phyloP scores from a whole-genome alignment of 2,797 vertebrate species.

The Acridotheres tristis region DNA sequence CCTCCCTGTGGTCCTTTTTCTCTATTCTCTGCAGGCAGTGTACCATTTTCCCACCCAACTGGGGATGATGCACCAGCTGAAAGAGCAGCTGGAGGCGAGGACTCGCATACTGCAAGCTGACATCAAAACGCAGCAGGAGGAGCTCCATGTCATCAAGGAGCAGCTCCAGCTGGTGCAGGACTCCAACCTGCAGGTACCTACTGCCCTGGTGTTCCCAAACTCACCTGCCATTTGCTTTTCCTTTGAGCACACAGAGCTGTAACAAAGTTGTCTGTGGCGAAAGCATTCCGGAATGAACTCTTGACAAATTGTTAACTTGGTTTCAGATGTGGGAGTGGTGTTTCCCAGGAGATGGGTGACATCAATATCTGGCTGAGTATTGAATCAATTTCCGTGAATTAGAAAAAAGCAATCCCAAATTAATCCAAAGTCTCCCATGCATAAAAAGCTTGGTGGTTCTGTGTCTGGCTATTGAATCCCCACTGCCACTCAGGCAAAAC shows the following conservation, averaged over 20 bases:
- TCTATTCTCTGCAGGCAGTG: slow-evolving; percentile 57
- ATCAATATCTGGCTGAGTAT: neutral
- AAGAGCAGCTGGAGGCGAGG: slow-evolving; percentile 87
- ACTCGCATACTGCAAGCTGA: slow-evolving; percentile 86
- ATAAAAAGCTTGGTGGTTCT: accelerated
- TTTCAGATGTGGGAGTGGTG: neutral
- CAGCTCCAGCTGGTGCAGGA: slow-evolving; percentile 86
- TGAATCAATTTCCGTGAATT: neutral
- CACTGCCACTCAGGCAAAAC: neutral
- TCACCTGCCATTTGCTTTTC: neutral
- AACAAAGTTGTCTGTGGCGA: neutral
- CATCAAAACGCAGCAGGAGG: slow-evolving; percentile 86
- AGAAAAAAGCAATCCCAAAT: neutral
- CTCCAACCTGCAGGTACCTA: slow-evolving; percentile 81
- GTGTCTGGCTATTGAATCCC: neutral
- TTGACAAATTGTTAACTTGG: neutral
- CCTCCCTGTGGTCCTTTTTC: neutral
- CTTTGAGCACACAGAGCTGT: neutral
- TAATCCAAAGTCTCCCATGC: neutral
- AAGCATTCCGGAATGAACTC: neutral
- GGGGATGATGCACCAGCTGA: slow-evolving; percentile 87
- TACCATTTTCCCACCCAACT: slow-evolving; percentile 83
- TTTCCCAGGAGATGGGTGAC: accelerated
- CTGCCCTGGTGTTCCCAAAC: neutral
- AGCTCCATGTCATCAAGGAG: slow-evolving; percentile 87